These are phyloP conservation scores for Picathartes gymnocephalus DNA, from an alignment of 2,113 vertebrate species.

Conservation along the genomic window DNA sequence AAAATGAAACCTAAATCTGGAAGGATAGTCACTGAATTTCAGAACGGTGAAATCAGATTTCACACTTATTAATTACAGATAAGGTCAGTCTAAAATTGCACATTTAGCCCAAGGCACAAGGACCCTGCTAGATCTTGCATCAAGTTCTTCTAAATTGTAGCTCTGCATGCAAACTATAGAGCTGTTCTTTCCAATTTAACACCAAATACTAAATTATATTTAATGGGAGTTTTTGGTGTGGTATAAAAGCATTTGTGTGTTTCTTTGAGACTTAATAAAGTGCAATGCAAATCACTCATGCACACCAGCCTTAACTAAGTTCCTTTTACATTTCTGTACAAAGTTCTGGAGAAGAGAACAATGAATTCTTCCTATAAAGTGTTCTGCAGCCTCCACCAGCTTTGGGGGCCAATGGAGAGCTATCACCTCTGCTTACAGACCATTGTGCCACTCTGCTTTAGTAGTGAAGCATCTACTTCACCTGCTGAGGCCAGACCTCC, in stretches of 20 bases:
- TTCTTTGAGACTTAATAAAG: neutral
- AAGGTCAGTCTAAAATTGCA: neutral
- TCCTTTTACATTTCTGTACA: neutral
- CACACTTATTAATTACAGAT: neutral
- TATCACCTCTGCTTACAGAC: neutral
- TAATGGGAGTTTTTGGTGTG: neutral
- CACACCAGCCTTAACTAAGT: neutral
- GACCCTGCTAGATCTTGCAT: neutral
- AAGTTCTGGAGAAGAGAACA: neutral
- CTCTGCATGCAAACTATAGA: neutral
- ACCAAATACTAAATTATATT: neutral
- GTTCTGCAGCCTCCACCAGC: neutral
- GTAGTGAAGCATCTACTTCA: neutral
- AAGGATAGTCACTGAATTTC: neutral
- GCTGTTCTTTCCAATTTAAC: neutral
- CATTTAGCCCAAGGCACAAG: neutral
- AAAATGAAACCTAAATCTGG: slow-evolving; percentile 30
- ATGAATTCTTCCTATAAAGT: neutral
- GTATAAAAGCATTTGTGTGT: neutral
- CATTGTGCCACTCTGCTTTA: neutral
- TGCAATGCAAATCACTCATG: neutral
- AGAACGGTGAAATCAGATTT: neutral
- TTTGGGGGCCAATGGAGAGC: neutral
- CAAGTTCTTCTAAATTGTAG: neutral
- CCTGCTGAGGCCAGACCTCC: neutral